Conservation (phyloP, 2,888 invertebrate genomes). For the Eupeodes latifasciatus region DNA sequence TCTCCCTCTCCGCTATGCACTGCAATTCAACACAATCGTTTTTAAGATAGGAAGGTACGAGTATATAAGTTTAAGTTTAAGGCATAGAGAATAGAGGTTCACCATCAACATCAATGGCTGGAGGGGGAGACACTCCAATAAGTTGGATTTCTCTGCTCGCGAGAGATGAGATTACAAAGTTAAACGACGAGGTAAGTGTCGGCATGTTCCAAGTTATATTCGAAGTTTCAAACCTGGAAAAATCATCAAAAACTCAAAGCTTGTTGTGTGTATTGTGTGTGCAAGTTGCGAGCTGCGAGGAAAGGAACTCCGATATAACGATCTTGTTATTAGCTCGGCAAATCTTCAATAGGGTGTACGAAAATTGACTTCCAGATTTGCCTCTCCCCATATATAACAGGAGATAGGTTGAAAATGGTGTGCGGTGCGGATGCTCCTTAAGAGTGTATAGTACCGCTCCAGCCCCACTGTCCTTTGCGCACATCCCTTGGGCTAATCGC, state of each 20-base stretch:
- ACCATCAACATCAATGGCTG: constrained; percentile 36
- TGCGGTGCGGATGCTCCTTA: constrained; percentile 39
- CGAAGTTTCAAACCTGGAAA: constrained; percentile 58
- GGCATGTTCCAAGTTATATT: constrained; percentile 64
- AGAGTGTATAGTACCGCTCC: background rate
- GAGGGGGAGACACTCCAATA: constrained; percentile 37
- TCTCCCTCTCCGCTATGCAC: background rate
- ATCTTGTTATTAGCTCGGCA: constrained; percentile 77
- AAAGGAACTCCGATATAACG: constrained; percentile 68
- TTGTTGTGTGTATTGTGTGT: constrained; percentile 7
- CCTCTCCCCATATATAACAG: constrained; percentile 52
- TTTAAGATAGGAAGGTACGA: background rate
- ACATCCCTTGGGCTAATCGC: constrained; percentile 74
- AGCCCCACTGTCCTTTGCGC: constrained; percentile 42
- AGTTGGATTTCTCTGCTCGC: constrained; percentile 60
- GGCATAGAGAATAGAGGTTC: background rate
- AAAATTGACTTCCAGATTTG: constrained; percentile 76
- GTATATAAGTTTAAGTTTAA: no score
- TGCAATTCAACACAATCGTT: constrained; percentile 24
- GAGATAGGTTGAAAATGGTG: background rate
- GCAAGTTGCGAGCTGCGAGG: background rate
- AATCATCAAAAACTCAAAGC: constrained; percentile 62
- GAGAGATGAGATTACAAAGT: constrained; percentile 74
- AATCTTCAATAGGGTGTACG: constrained; percentile 75
- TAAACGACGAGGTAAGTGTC: constrained; percentile 76